Evolutionary conservation across 2,888 invertebrate species (phyloP).

Genomic region (Spisula solida): DNA sequence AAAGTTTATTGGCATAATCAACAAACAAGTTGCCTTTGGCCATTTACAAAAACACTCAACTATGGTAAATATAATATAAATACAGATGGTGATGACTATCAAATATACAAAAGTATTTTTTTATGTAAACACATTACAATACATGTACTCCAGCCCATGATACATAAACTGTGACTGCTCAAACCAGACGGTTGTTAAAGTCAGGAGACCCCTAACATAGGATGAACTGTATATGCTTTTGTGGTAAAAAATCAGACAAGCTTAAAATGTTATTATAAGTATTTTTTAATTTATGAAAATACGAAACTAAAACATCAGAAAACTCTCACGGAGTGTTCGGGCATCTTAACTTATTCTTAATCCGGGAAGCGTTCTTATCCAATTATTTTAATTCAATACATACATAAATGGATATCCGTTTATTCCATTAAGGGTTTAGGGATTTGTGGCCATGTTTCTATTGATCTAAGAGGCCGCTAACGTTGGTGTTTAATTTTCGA

Average conservation of each 20-base stretch:
- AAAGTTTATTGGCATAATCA: too few relatives aligned
- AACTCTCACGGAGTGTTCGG: not conserved
- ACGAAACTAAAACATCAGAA: not conserved
- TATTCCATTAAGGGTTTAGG: slow-evolving; percentile 66
- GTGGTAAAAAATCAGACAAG: not conserved
- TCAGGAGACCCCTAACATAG: too few relatives aligned
- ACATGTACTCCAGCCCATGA: too few relatives aligned
- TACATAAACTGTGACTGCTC: too few relatives aligned
- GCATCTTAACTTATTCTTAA: slow-evolving; percentile 23
- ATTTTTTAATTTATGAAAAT: not conserved
- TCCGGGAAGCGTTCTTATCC: slow-evolving; percentile 46
- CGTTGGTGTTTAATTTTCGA: slow-evolving; percentile 50
- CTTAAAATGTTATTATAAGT: not conserved
- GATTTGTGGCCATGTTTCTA: slow-evolving; percentile 48
- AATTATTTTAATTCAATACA: slow-evolving; percentile 47
- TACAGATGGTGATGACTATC: too few relatives aligned
- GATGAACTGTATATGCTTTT: too few relatives aligned
- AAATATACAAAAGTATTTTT: too few relatives aligned
- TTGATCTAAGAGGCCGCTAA: slow-evolving; percentile 58
- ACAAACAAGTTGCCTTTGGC: too few relatives aligned
- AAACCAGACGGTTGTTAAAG: too few relatives aligned
- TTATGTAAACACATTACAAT: too few relatives aligned
- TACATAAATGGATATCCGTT: slow-evolving; percentile 43
- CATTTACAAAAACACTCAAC: too few relatives aligned
- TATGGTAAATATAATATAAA: too few relatives aligned